Evolutionary conservation across 92 coral and sea anemone species (phyloP).

Genomic region (Zoanthus sociatus): DNA sequence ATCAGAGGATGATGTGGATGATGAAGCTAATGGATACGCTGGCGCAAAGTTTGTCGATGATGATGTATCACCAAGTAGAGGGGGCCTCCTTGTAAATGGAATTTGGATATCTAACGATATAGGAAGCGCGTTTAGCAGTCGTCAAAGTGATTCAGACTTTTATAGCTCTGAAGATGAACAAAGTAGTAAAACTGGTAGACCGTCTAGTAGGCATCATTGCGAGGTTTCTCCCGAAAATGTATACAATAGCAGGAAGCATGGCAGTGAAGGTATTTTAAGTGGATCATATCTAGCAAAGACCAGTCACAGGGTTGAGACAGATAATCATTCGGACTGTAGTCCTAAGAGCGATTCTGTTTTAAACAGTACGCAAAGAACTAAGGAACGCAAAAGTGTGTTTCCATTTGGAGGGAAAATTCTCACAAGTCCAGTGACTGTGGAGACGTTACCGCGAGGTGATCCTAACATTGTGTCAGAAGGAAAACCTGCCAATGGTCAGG

Average conservation of each 20-base stretch:
- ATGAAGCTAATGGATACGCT: slow-evolving; percentile 42
- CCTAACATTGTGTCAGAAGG: not conserved
- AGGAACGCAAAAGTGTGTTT: not conserved
- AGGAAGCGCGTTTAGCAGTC: slow-evolving; percentile 27
- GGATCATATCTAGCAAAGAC: slow-evolving; percentile 48
- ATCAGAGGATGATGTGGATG: slow-evolving; percentile 44
- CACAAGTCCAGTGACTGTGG: slow-evolving; percentile 15
- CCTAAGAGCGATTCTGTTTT: slow-evolving; percentile 57
- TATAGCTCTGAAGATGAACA: slow-evolving; percentile 74
- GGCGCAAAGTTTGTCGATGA: slow-evolving; percentile 59
- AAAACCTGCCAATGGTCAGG: not conserved
- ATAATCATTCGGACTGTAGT: slow-evolving; percentile 26
- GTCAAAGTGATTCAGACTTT: slow-evolving; percentile 72
- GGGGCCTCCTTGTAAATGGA: slow-evolving; percentile 78
- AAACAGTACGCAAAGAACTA: not conserved
- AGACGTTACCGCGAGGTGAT: not conserved
- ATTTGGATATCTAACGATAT: slow-evolving; percentile 52
- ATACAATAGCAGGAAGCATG: slow-evolving; percentile 2
- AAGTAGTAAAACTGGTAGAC: not conserved
- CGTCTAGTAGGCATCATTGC: not conserved
- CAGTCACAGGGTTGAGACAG: not conserved
- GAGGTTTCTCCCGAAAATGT: not conserved
- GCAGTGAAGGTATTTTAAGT: slow-evolving; percentile 10
- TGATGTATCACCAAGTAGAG: slow-evolving; percentile 47
- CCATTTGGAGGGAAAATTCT: not conserved